These are phyloP conservation scores for Allobates femoralis DNA, from an alignment of 2,797 vertebrate species.

Conservation along the genomic window DNA sequence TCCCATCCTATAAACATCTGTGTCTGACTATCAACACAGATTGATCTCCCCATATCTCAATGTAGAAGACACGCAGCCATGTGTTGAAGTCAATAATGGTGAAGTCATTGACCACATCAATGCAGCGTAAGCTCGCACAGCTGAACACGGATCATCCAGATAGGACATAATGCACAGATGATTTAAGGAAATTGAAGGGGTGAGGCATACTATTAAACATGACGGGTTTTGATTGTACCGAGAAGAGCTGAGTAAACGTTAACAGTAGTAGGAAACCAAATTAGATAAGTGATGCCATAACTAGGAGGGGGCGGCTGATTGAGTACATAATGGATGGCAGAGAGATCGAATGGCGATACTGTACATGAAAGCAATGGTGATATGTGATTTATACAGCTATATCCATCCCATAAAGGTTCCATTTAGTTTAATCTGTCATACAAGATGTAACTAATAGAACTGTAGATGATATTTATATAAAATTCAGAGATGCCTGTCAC, in stretches of 20 bases:
- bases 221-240: background rate
- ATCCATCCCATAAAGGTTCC: background rate
- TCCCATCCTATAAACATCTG: constrained; percentile 9
- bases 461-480: background rate
- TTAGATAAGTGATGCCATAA: constrained; percentile 1
- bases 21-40: background rate
- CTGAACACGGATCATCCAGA: background rate
- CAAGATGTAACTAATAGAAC: background rate
- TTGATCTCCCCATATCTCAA: constrained; percentile 17
- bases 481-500: background rate
- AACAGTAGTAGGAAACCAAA: background rate
- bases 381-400: background rate
- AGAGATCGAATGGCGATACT: background rate
- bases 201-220: background rate
- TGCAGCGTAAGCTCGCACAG: background rate
- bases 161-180: background rate
- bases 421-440: background rate
- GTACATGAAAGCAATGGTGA: background rate
- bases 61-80: background rate
- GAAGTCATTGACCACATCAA: constrained; percentile 49
- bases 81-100: constrained; percentile 9
- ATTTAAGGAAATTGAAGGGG: background rate
- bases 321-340: background rate
- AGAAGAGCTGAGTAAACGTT: background rate
- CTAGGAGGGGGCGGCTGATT: background rate